Evolutionary conservation across 2,113 vertebrate species (phyloP).

Genomic region (Cisticola juncidis): DNA sequence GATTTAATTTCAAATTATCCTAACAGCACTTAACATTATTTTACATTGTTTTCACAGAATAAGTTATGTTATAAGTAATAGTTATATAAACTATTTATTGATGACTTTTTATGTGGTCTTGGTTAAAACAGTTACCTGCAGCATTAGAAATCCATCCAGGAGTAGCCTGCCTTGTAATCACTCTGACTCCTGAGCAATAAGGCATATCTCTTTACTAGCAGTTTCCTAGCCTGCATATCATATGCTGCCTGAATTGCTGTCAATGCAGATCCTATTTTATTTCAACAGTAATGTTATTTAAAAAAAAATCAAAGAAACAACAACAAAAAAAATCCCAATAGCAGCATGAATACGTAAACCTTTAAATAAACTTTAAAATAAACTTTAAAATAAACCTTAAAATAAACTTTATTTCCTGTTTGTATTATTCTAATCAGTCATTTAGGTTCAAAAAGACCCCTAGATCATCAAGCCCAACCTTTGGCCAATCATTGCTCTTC

Average conservation of each 20-base stretch:
- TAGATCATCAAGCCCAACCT: background rate
- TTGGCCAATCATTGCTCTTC: background rate
- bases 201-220: slow-evolving; percentile 23
- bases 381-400: too few species aligned
- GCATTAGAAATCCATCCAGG: background rate
- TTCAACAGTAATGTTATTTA: background rate
- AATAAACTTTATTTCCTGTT: slow-evolving; percentile 22
- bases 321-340: background rate
- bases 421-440: background rate
- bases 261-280: background rate
- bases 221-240: slow-evolving; percentile 24
- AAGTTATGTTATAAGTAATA: slow-evolving; percentile 9
- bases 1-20: slow-evolving; percentile 49
- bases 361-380: too few species aligned
- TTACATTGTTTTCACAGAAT: background rate
- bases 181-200: slow-evolving; percentile 26
- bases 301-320: background rate
- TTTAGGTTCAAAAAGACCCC: background rate
- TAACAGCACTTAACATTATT: slow-evolving; percentile 24
- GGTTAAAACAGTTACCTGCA: slow-evolving; percentile 40
- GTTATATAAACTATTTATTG: slow-evolving; percentile 63
- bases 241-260: slow-evolving; percentile 7
- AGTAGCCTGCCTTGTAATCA: background rate
- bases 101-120: slow-evolving; percentile 53
- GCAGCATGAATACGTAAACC: background rate